Evolutionary conservation across 1,140 invertebrate genomes (phyloP).

Genomic region (Eupristina koningsbergeri): DNA sequence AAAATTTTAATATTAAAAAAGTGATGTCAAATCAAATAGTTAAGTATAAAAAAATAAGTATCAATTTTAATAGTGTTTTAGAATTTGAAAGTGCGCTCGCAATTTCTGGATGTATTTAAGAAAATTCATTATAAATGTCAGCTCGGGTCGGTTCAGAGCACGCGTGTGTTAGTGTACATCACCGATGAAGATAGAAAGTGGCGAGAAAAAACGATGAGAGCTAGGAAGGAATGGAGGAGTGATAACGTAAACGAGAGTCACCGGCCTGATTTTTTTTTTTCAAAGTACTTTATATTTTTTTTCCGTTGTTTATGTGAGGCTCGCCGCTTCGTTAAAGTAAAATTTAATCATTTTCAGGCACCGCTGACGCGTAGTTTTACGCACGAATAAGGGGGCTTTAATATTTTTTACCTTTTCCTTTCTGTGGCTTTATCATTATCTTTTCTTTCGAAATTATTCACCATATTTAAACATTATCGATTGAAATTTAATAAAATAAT

Average conservation of each 20-base stretch:
- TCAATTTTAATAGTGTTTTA: neutral
- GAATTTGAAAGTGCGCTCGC: neutral
- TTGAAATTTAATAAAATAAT: neutral
- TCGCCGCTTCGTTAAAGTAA: slow-evolving; percentile 6
- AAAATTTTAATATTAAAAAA: neutral
- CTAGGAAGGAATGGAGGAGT: slow-evolving; percentile 18
- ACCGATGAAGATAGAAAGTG: neutral
- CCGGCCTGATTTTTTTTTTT: slow-evolving; percentile 43
- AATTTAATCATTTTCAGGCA: slow-evolving; percentile 45
- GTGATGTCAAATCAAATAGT: neutral
- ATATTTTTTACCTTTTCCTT: neutral
- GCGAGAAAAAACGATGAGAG: slow-evolving; percentile 3
- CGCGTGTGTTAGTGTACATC: neutral
- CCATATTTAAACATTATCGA: neutral
- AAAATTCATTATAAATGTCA: slow-evolving; percentile 13
- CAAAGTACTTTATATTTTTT: slow-evolving; percentile 13
- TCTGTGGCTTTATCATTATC: neutral
- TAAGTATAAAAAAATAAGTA: neutral
- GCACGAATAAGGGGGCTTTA: slow-evolving; percentile 2
- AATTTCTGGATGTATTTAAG: neutral
- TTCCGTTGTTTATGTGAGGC: slow-evolving; percentile 11
- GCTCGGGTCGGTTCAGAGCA: neutral
- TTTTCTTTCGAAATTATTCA: neutral
- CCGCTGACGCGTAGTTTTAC: slow-evolving; percentile 22
- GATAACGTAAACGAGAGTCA: slow-evolving; percentile 52